A percentile compares a stretch with the other conserved stretches of the same genome.
Conservation (phyloP, 2,888 invertebrate genomes). For the Calliphora vomitoria region DNA sequence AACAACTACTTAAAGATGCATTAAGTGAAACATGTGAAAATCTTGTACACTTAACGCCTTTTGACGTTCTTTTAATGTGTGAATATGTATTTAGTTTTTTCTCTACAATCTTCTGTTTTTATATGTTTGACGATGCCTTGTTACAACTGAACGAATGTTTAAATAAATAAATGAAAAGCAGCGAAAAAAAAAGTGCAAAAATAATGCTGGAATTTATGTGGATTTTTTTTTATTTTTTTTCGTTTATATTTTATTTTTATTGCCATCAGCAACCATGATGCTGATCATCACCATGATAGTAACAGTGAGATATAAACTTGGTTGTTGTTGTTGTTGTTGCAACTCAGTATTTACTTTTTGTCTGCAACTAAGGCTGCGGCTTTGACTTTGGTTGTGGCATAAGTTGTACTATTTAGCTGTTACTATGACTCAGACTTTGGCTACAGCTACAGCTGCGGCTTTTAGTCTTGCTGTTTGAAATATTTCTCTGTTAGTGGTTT, state of each 20-base stretch:
- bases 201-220: slow-evolving; percentile 50
- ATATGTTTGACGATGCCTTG: slow-evolving; percentile 13
- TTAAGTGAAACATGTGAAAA: slow-evolving; percentile 73
- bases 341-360: slow-evolving; percentile 35
- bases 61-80: slow-evolving; percentile 65
- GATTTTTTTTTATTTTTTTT: slow-evolving; percentile 23
- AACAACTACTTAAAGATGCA: slow-evolving; percentile 66
- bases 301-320: slow-evolving; percentile 46
- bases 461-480: slow-evolving; percentile 73
- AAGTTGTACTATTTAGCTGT: not conserved
- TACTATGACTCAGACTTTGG: slow-evolving; percentile 39
- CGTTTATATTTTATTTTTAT: slow-evolving; percentile 15
- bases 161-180: slow-evolving; percentile 34
- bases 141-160: slow-evolving; percentile 25
- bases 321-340: slow-evolving; percentile 40
- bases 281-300: slow-evolving; percentile 50
- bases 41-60: slow-evolving; percentile 73
- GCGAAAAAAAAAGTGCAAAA: slow-evolving; percentile 32
- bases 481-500: slow-evolving; percentile 78
- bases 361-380: slow-evolving; percentile 39
- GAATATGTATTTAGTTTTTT: slow-evolving; percentile 38
- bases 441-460: slow-evolving; percentile 35
- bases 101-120: not conserved
- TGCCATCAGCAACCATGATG: slow-evolving; percentile 49
- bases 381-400: slow-evolving; percentile 52